phyloP scores from a whole-genome alignment of 2,888 invertebrate species.

The Hemicrepidius hirtus region DNA sequence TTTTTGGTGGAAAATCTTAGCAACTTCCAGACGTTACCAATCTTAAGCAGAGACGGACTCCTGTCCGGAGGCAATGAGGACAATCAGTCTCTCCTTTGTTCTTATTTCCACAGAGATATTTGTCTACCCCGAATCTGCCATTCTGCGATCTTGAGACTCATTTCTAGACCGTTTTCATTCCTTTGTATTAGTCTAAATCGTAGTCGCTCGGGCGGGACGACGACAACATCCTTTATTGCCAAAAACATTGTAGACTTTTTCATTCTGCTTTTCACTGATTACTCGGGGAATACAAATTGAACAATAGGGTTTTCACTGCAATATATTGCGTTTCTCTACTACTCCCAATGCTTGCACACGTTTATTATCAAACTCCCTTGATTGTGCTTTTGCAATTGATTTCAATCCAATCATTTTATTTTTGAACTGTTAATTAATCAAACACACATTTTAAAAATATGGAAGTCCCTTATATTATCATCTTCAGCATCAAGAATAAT shows the following conservation, averaged over 20 bases:
- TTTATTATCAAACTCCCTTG: not conserved
- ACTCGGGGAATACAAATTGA: slow-evolving; percentile 53
- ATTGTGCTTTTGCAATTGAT: not conserved
- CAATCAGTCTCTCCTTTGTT: slow-evolving; percentile 70
- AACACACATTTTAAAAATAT: too few species aligned
- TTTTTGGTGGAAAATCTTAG: slow-evolving; percentile 61
- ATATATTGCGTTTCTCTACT: slow-evolving; percentile 26
- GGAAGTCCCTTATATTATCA: too few species aligned
- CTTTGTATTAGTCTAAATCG: slow-evolving; percentile 63
- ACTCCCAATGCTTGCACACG: not conserved
- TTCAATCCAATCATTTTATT: too few species aligned
- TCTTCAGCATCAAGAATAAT: too few species aligned
- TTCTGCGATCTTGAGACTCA: slow-evolving; percentile 65
- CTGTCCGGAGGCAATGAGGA: slow-evolving; percentile 71
- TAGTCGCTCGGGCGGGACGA: slow-evolving; percentile 59
- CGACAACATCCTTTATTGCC: slow-evolving; percentile 56
- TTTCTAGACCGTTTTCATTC: slow-evolving; percentile 63
- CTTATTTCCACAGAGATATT: slow-evolving; percentile 69
- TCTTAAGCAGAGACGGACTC: slow-evolving; percentile 68
- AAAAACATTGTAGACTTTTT: slow-evolving; percentile 47
- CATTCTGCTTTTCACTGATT: slow-evolving; percentile 49
- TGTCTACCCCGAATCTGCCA: slow-evolving; percentile 66
- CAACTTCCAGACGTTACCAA: slow-evolving; percentile 61
- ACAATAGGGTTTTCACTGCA: slow-evolving; percentile 20
- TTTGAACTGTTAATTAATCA: too few species aligned